Evolutionary conservation across 1,140 invertebrate species (phyloP), one percentile per base, ranked within the genome.

Genomic region (Pogonus chalceus): DNA sequence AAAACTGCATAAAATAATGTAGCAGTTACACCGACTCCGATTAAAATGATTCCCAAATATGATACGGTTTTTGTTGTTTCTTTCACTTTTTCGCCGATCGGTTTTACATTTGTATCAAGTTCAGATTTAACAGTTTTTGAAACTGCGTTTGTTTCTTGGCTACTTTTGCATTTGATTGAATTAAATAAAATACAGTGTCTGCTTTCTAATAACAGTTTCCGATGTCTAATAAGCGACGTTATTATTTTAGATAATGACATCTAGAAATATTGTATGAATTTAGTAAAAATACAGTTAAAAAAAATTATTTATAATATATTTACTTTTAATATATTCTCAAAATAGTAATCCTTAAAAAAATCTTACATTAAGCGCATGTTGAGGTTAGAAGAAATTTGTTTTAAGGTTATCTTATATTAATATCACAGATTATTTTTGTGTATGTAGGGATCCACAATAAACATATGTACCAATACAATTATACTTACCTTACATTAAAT

Each of bases 11-110:
- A 94, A 62, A 91, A 84, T 67, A 95, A 82, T 1, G 84, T 67
- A 47, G 81, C 83, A 21, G 86, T 89, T 0, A 92, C 77, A 20
- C 83, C 84, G 39, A 91, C 63, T 16, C 90, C 90, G 24, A 79
- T 67, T 23, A 92, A 54, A 51, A 93, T 89, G n/a, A 94, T 79
- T 10, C 81, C 81, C 56, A 85, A 76, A 62, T 92, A 92, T 46
- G 84, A 87, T 31, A 78, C 83, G 58, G 89, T 91, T 68, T 91
- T 90, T 21, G 87, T 87, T 23, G 85, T 87, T 72, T 92, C 87
- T 72, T 90, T 92, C 1, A 92, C 88, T 79, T 81, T 83, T 64
- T 83, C 80, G 22, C 79, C 79, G 4, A 83, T 60, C 20, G 81
- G 79, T 51, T 76, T 73, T 1, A 83, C 81, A 70, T 83, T 77